Base-by-base conservation (phyloP, 2,888 invertebrate genomes). In the Hoplodrina ambigua region DNA sequence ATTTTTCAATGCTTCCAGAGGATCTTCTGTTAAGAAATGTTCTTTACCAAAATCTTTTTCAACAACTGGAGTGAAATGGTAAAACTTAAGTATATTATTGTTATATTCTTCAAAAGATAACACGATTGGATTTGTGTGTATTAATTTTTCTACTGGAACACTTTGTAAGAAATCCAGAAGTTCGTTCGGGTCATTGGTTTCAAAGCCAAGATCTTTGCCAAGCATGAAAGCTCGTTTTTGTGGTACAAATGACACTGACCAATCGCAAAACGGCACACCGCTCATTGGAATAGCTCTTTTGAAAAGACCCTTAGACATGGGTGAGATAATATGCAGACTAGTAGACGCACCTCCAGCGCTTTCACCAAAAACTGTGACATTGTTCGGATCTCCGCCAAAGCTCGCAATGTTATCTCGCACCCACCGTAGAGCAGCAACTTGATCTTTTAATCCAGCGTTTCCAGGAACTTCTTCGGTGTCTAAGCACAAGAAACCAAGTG, bases 391-490 rank as follows among this genome's bases (percentile, higher is more conserved):
- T 10, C 91, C 91, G 5, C 91, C 91, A 58, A 91, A 91, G 54
- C 79, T 75, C 0, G 70, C 61, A 41, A 91, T 89, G 60, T 91
- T 91, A 56, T 86, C 81, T 41, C 85, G 83, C 0, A 91, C 86
- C 91, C 91, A 91, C 68, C 68, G 85, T 6, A 91, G 67, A 17
- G 90, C 91, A 15, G 85, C 85, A 0, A 88, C 88, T 80, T 91
- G 91, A 64, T 91, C 91, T 65, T 91, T 91, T 66, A 91, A 70
- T 7, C 88, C 91, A 41, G 91, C 90, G 30, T 91, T 91, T n/a
- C 90, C 91, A 15, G 90, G 89, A 5, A 89, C 89, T 6, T 91
- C 89, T 79, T 85, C 79, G 0, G 82, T 88, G 15, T 89, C 90
- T 6, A 90, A 30, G 37, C 88, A 87, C 1, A 91, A 76, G 68